These are phyloP conservation scores for Leptopilina boulardi DNA, from an alignment of 1,140 invertebrate genomes.

Conservation along the genomic window DNA sequence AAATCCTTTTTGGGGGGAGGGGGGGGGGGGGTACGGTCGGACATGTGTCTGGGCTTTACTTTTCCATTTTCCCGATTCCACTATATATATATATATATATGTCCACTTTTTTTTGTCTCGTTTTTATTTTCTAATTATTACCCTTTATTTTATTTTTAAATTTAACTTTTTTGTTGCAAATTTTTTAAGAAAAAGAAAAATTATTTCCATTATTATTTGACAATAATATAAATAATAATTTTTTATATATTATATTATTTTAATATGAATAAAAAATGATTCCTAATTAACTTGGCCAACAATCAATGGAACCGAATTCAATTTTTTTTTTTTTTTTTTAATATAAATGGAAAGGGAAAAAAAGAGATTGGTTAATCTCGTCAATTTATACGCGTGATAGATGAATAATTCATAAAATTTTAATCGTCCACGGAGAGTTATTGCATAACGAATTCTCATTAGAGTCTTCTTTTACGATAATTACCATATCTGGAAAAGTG, in stretches of 20 bases:
- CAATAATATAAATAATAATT: no score
- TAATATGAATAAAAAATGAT: no score
- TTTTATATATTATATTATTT: no score
- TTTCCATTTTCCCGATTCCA: background rate
- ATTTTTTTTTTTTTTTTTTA: no score
- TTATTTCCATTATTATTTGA: no score
- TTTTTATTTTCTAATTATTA: background rate
- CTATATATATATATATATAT: background rate
- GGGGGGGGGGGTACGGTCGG: background rate
- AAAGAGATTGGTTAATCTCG: background rate
- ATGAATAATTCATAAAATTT: constrained; percentile 13
- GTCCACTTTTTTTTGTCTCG: background rate
- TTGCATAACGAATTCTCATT: constrained; percentile 1
- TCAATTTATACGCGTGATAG: background rate
- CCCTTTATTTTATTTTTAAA: no score
- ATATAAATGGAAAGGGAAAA: background rate
- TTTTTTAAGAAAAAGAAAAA: no score
- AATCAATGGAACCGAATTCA: no score
- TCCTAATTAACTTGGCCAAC: no score
- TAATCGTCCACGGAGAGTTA: background rate
- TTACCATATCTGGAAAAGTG: background rate
- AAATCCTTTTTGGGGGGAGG: no score
- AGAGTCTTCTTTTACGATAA: background rate
- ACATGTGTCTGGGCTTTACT: background rate
- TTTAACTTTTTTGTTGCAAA: no score